Conservation (phyloP, 1,140 invertebrate genomes). For the Portunus trituberculatus region DNA sequence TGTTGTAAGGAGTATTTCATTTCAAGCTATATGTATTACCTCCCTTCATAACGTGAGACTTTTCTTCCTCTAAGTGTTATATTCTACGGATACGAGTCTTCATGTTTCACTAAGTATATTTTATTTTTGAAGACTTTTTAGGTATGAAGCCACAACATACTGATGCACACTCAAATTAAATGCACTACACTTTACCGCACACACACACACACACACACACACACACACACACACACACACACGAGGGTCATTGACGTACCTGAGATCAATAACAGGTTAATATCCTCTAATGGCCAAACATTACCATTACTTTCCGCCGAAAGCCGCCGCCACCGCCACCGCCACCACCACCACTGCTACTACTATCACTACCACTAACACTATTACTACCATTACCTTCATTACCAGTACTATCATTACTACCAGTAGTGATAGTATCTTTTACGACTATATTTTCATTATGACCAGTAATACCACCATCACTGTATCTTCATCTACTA, state of each 20-base stretch:
- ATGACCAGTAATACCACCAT: no score
- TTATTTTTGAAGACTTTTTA: no score
- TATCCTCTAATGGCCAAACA: constrained; percentile 12
- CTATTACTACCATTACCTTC: not conserved
- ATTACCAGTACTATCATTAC: not conserved
- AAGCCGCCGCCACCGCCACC: not conserved
- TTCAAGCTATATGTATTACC: no score
- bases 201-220: not conserved
- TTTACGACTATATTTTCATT: no score
- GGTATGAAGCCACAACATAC: no score
- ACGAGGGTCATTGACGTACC: not conserved
- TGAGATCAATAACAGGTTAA: constrained; percentile 3
- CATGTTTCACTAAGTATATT: no score
- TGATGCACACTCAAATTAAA: no score
- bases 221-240: constrained; percentile 20
- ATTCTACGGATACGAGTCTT: no score
- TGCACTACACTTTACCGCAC: not conserved
- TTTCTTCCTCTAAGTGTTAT: no score
- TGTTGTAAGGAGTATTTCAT: no score
- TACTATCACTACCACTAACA: not conserved
- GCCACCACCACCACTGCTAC: not conserved
- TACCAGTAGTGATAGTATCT: not conserved
- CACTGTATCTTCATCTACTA: no score
- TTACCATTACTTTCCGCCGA: not conserved
- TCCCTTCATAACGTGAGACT: no score